A percentile compares a stretch with the other conserved stretches of the same genome.
phyloP scores from a whole-genome alignment of 2,888 invertebrate species.

The Papilio elwesi region DNA sequence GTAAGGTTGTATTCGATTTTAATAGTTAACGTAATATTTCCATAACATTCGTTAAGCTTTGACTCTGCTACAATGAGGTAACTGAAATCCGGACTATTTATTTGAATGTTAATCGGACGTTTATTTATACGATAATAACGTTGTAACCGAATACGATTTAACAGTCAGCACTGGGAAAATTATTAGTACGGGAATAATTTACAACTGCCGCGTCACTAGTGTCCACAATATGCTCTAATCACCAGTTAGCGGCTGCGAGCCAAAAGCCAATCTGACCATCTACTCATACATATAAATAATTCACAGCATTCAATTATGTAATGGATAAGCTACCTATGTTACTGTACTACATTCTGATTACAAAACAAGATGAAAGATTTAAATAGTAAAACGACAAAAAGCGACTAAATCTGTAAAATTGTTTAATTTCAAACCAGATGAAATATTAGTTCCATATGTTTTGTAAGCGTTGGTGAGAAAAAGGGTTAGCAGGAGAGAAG shows the following conservation, averaged over 20 bases:
- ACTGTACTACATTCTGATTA: too few relatives aligned
- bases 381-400: too few relatives aligned
- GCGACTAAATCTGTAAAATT: too few relatives aligned
- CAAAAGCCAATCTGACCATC: not conserved
- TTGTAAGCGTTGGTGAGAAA: too few relatives aligned
- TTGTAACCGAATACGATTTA: constrained; percentile 9
- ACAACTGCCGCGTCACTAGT: not conserved
- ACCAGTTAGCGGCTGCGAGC: constrained; percentile 12
- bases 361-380: too few relatives aligned
- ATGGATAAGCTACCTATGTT: constrained; percentile 2
- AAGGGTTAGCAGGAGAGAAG: too few relatives aligned
- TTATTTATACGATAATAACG: not conserved
- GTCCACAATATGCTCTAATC: constrained; percentile 6
- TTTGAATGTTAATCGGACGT: not conserved
- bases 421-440: too few relatives aligned
- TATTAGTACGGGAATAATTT: constrained; percentile 24
- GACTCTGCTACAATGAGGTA: not conserved
- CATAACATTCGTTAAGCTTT: too few relatives aligned
- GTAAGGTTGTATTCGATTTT: too few relatives aligned
- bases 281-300: not conserved
- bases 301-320: constrained; percentile 6
- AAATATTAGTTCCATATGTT: too few relatives aligned
- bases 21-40: too few relatives aligned
- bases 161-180: constrained; percentile 9
- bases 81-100: not conserved